Evolutionary conservation across 2,888 invertebrate species (phyloP).

Genomic region (Phymatocera aterrima): DNA sequence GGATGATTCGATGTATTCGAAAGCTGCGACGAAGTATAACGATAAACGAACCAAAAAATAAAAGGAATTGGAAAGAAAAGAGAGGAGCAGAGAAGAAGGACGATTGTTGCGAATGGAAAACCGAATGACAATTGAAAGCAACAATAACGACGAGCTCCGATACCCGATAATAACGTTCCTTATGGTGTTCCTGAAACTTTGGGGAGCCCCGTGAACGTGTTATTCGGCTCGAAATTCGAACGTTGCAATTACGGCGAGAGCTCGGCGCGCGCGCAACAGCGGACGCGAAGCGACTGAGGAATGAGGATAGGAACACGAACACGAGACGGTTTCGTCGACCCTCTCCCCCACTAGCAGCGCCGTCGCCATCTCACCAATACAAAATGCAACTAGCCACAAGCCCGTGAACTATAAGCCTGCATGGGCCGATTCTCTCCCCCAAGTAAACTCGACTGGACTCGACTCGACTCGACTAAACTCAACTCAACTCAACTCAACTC

Average conservation of each 20-base stretch:
- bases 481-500: neutral
- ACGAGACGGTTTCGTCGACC: conserved; percentile 33
- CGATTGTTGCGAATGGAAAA: too few species aligned
- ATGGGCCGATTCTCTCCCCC: conserved; percentile 3
- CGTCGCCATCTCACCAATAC: neutral
- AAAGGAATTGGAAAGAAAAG: neutral
- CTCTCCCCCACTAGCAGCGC: neutral
- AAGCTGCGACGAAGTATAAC: neutral
- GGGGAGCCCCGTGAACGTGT: neutral
- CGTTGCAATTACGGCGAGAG: conserved; percentile 32
- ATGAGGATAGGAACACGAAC: conserved; percentile 45
- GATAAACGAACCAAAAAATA: neutral
- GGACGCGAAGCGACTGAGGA: conserved; percentile 65
- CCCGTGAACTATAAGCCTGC: neutral
- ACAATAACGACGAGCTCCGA: too few species aligned
- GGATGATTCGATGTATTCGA: neutral
- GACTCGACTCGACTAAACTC: neutral
- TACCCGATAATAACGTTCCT: neutral
- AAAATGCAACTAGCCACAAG: neutral
- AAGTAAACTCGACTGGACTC: neutral
- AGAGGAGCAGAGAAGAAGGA: too few species aligned
- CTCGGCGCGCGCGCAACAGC: conserved; percentile 55
- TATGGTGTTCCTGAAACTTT: neutral
- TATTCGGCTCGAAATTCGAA: neutral
- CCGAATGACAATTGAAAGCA: too few species aligned